Evolutionary conservation across 1,140 invertebrate genomes (phyloP), one percentile per base, ranked within the genome.

Genomic region (Procambarus virginalis): DNA sequence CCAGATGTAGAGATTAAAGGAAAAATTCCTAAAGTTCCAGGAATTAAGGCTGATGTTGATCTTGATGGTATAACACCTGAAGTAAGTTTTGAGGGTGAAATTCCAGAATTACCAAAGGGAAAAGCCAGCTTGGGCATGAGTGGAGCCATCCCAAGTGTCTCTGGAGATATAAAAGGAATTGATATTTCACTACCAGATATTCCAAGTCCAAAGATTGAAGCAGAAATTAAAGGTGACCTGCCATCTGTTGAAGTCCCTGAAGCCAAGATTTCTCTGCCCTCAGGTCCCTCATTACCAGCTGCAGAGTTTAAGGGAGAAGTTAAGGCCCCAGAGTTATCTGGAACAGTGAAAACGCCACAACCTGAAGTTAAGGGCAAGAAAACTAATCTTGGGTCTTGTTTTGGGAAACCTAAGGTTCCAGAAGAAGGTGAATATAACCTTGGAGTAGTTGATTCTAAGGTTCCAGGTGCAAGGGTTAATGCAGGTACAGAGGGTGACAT

Each of bases 281-380:
- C 64, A 6, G 68, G 20, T 34, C 68, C 22, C 10, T 1, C n/a
- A 20, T 14, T 55, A 8, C 70, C 70, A 70, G 51, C 10, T 17
- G 60, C 46, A 58, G 79, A 89, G 68, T 45, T 89, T 82, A 81
- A 89, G 20, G 70, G 60, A 49, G 85, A 76, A 10, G 73, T 89
- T 60, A 17, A 64, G 70, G 14, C 87, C n/a, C 87, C 80, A 20
- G 22, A 78, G 22, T 14, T 78, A n/a, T 75, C 78, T 75, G 80
- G 51, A 48, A 51, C 75, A 5, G 68, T 89, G 4, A 70, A 89
- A 14, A 75, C 76, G 6, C 86, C 86, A 58, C 12, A 76, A 22
- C 60, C 55, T 60, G 58, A 84, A 20, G 2, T 89, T 2, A 84
- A 77, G 45, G 55, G 22, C 2, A 82, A 76, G 78, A 89, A 83